These are phyloP conservation scores for Ephydatia muelleri DNA, from an alignment of 37 sponge, comb jelly and placozoan species.

Conservation along the genomic window DNA sequence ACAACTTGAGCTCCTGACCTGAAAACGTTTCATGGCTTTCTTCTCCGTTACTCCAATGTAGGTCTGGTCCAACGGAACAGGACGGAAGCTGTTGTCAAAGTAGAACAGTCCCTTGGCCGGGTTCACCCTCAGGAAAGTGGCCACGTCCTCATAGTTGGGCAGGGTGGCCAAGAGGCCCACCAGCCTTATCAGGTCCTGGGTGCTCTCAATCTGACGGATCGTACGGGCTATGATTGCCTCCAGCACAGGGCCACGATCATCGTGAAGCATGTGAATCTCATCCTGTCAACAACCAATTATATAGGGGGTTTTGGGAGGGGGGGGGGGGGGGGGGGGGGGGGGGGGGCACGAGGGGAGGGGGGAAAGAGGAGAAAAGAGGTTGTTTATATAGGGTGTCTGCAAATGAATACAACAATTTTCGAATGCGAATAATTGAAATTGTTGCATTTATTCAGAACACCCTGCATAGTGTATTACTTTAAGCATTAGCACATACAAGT, in stretches of 20 bases:
- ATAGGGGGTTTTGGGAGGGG: no score
- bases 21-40: conserved; percentile 92
- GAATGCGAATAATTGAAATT: no score
- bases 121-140: conserved; percentile 94
- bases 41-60: conserved; percentile 97
- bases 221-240: conserved; percentile 96
- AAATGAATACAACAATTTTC: no score
- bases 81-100: conserved; percentile 98
- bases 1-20: conserved; percentile 73
- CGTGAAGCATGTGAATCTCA: conserved; percentile 98
- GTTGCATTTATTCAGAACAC: no score
- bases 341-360: no score
- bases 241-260: conserved; percentile 95
- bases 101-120: conserved; percentile 93
- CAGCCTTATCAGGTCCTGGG: conserved; percentile 88
- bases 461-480: no score
- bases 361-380: no score
- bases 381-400: no score
- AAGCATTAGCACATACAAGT: no score
- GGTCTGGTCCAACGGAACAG: conserved; percentile 95
- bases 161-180: conserved; percentile 98
- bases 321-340: no score
- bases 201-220: conserved; percentile 93
- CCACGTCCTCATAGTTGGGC: conserved; percentile 98
- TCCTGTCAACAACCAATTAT: conserved; percentile 70